Percentiles rank a stretch among this genome's conserved stretches.
phyloP scores from a whole-genome alignment of 1,140 invertebrate genomes.

The Rhagoletis zephyria region DNA sequence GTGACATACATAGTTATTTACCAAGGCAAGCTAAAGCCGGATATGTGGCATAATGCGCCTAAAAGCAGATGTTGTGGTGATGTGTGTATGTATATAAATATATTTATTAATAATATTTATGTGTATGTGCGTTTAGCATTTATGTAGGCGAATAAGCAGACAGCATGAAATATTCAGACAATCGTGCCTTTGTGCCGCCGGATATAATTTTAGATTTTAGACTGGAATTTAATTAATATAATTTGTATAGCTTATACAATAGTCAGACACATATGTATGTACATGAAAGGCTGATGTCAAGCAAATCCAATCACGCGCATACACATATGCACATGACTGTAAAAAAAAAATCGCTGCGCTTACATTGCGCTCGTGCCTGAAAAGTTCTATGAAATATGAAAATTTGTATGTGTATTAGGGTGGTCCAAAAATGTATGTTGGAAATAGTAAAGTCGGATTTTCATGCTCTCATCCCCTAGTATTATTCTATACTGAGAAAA shows the following conservation, averaged over 20 bases:
- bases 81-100: background rate
- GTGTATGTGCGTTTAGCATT: background rate
- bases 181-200: background rate
- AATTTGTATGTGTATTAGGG: background rate
- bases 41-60: slow-evolving; percentile 30
- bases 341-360: background rate
- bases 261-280: background rate
- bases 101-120: background rate
- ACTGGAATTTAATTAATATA: slow-evolving; percentile 39
- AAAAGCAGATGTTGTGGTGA: background rate
- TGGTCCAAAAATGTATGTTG: too few relatives aligned
- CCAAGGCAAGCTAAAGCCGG: background rate
- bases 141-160: background rate
- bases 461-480: too few relatives aligned
- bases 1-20: slow-evolving; percentile 1
- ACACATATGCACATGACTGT: background rate
- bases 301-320: too few relatives aligned
- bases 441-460: too few relatives aligned
- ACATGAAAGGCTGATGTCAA: background rate
- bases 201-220: slow-evolving; percentile 19
- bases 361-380: background rate
- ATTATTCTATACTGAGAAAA: too few relatives aligned
- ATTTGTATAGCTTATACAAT: background rate
- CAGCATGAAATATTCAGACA: slow-evolving; percentile 7
- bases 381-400: background rate